Conservation (phyloP, 1,140 invertebrate genomes). For the Limonius californicus region DNA sequence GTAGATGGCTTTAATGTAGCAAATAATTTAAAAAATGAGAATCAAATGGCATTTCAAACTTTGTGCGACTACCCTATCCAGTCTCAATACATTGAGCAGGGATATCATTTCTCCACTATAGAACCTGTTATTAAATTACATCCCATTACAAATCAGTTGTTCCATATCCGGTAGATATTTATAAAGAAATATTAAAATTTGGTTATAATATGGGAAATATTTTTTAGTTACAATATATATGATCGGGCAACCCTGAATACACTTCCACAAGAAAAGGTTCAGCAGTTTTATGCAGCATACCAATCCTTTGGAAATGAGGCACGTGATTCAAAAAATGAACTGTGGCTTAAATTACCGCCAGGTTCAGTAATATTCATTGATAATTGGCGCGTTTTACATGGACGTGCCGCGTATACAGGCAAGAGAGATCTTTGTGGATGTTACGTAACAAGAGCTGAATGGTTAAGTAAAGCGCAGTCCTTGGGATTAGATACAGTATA, state of each 20-base stretch:
- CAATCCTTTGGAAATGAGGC: constrained; percentile 55
- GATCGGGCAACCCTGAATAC: constrained; percentile 61
- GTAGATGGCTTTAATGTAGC: constrained; percentile 68
- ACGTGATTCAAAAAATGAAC: constrained; percentile 50
- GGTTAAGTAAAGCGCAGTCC: constrained; percentile 45
- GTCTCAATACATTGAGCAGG: constrained; percentile 61
- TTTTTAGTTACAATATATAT: constrained; percentile 61
- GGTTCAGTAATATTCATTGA: constrained; percentile 65
- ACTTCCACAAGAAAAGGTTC: constrained; percentile 49
- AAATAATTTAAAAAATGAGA: constrained; percentile 49
- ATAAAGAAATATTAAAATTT: neutral
- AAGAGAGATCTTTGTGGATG: constrained; percentile 55
- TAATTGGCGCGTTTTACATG: constrained; percentile 73
- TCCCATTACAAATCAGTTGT: constrained; percentile 48
- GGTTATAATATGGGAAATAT: too few species aligned
- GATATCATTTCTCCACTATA: constrained; percentile 51
- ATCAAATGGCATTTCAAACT: constrained; percentile 55
- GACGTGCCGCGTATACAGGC: constrained; percentile 61
- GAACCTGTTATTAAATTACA: constrained; percentile 55
- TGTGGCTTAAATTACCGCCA: constrained; percentile 59
- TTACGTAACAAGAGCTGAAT: constrained; percentile 61
- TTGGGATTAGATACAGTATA: too few species aligned
- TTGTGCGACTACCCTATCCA: constrained; percentile 55
- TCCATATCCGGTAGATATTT: constrained; percentile 52
- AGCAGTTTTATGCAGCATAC: constrained; percentile 60